Conservation (phyloP, 2,113 vertebrate genomes). For the Cettia cetti region DNA sequence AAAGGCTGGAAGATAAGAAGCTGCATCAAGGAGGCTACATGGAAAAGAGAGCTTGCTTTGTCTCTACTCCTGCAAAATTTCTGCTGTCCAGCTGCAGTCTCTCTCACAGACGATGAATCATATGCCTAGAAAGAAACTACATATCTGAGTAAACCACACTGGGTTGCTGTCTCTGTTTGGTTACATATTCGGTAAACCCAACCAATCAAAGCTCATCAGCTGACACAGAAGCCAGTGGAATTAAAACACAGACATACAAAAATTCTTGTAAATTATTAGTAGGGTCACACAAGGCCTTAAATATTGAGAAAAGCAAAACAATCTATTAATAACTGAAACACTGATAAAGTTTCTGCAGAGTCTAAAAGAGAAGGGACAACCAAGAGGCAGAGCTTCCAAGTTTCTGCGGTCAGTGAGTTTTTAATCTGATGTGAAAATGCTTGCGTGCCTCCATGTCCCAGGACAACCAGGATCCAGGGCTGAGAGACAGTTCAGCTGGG, state of each 20-base stretch:
- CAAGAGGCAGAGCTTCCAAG: slow-evolving; percentile 52
- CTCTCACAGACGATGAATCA: slow-evolving; percentile 63
- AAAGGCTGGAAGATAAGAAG: background rate
- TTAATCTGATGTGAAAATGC: slow-evolving; percentile 8
- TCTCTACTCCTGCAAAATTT: background rate
- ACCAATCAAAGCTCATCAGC: slow-evolving; percentile 57
- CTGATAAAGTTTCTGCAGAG: slow-evolving; percentile 66
- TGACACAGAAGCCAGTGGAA: slow-evolving; percentile 62
- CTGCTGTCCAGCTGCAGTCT: slow-evolving; percentile 39
- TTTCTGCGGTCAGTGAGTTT: slow-evolving; percentile 53
- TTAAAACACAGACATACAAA: slow-evolving; percentile 64
- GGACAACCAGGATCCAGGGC: background rate
- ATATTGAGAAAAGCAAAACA: slow-evolving; percentile 58
- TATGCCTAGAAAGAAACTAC: slow-evolving; percentile 59
- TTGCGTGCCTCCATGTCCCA: slow-evolving; percentile 9
- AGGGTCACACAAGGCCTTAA: slow-evolving; percentile 56
- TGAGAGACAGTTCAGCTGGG: slow-evolving; percentile 23
- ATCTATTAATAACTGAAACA: slow-evolving; percentile 61
- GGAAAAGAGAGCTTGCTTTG: background rate
- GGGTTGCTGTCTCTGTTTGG: slow-evolving; percentile 62
- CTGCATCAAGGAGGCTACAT: background rate
- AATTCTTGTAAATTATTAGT: slow-evolving; percentile 57
- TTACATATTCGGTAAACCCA: slow-evolving; percentile 53
- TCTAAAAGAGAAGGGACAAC: slow-evolving; percentile 40
- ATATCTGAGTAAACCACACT: slow-evolving; percentile 60